phyloP scores from a whole-genome alignment of 2,888 invertebrate species.

The Ectemnius lituratus region DNA sequence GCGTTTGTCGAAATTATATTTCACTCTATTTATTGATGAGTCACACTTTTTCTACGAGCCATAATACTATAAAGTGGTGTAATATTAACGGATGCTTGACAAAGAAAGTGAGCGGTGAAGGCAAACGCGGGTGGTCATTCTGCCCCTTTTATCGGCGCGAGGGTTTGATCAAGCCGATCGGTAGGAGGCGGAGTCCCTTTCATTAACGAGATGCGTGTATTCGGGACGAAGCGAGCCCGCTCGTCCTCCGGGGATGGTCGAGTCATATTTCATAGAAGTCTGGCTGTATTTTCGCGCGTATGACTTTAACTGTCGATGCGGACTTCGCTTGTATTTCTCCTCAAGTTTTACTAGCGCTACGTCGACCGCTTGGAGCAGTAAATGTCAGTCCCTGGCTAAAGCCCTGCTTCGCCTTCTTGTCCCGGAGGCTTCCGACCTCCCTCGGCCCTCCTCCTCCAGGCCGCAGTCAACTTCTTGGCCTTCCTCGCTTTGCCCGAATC shows the following conservation, averaged over 20 bases:
- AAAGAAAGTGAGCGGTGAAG: no score
- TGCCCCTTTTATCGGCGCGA: no score
- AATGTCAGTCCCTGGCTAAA: constrained; percentile 67
- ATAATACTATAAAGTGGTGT: no score
- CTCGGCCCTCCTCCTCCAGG: constrained; percentile 37
- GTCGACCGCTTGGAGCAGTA: constrained; percentile 68
- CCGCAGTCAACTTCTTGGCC: constrained; percentile 29
- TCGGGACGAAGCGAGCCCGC: constrained; percentile 41
- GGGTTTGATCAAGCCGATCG: constrained; percentile 30
- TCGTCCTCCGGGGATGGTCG: constrained; percentile 46
- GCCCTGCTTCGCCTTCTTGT: constrained; percentile 48
- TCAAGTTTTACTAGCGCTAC: constrained; percentile 72
- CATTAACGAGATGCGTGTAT: constrained; percentile 65
- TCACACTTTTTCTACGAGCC: no score
- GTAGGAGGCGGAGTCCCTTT: constrained; percentile 54
- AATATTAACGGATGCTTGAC: no score
- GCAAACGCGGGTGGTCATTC: no score
- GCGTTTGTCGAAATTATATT: background rate
- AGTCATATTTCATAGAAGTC: constrained; percentile 72
- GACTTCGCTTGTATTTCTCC: constrained; percentile 72
- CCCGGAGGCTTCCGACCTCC: constrained; percentile 38
- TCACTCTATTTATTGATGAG: no score
- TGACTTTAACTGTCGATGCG: constrained; percentile 76
- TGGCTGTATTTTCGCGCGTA: constrained; percentile 74
- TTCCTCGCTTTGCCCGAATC: constrained; percentile 1